phyloP scores from a whole-genome alignment of 2,888 invertebrate genomes.

The Kryphioiulus occultus region DNA sequence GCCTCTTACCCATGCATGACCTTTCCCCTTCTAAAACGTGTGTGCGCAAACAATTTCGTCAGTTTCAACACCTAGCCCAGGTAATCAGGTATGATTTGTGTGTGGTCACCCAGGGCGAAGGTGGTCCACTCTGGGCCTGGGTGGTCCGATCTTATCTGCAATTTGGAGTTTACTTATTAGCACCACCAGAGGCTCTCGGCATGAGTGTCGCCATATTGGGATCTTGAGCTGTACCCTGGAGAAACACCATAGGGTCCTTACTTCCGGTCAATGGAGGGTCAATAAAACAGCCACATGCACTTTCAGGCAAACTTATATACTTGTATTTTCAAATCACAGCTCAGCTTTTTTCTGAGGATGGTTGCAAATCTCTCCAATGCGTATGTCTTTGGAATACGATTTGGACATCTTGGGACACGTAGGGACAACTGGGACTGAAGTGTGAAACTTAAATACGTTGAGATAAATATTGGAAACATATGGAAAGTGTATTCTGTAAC shows the following conservation, averaged over 20 bases:
- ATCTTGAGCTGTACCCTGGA: neutral
- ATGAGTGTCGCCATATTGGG: neutral
- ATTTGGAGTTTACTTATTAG: neutral
- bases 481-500: no score
- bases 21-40: slow-evolving; percentile 26
- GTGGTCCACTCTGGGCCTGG: slow-evolving; percentile 28
- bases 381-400: no score
- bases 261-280: neutral
- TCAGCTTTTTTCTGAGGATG: no score
- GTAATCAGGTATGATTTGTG: slow-evolving; percentile 40
- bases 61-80: slow-evolving; percentile 29
- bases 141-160: slow-evolving; percentile 39
- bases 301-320: no score
- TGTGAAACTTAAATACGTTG: no score
- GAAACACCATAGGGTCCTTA: neutral
- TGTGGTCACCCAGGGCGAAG: slow-evolving; percentile 33
- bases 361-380: no score
- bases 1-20: neutral
- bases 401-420: no score
- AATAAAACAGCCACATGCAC: neutral
- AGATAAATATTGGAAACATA: no score
- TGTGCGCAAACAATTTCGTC: slow-evolving; percentile 39
- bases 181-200: neutral
- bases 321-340: no score
- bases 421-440: no score